Conservation (phyloP, 1,140 invertebrate genomes). For the Uloborus diversus region DNA sequence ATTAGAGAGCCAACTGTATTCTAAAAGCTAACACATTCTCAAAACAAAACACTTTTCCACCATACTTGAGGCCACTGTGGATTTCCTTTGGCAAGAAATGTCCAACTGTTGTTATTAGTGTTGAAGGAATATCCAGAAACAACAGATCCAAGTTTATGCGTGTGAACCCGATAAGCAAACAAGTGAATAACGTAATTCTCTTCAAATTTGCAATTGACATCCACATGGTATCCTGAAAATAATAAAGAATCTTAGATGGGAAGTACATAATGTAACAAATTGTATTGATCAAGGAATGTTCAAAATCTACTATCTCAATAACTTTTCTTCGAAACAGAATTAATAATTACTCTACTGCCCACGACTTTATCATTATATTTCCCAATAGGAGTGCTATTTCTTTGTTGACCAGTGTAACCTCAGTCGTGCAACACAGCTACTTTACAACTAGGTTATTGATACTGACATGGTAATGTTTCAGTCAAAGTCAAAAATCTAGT, state of each 20-base stretch:
- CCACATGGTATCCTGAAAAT: slow-evolving; percentile 63
- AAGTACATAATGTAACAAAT: neutral
- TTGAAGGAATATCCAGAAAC: slow-evolving; percentile 67
- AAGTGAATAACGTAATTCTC: slow-evolving; percentile 64
- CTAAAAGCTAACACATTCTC: neutral
- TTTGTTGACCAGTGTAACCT: too few species aligned
- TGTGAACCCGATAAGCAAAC: slow-evolving; percentile 73
- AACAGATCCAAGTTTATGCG: slow-evolving; percentile 69
- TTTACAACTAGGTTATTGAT: too few species aligned
- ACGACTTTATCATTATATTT: too few species aligned
- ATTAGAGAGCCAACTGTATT: neutral
- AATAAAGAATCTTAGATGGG: neutral
- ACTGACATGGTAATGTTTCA: too few species aligned
- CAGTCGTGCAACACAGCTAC: too few species aligned
- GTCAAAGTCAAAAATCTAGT: too few species aligned
- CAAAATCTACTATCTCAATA: too few species aligned
- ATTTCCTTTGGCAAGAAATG: slow-evolving; percentile 65
- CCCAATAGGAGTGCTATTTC: too few species aligned
- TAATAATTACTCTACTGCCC: too few species aligned
- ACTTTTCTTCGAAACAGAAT: too few species aligned
- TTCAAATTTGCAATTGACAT: slow-evolving; percentile 63
- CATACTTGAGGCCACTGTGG: slow-evolving; percentile 67
- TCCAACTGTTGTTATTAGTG: slow-evolving; percentile 58
- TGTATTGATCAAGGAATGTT: too few species aligned
- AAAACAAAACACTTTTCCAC: too few species aligned